Evolutionary conservation across 2,888 invertebrate species (phyloP), one percentile per base, ranked within the genome.

Genomic region (Mythimna ferrago): DNA sequence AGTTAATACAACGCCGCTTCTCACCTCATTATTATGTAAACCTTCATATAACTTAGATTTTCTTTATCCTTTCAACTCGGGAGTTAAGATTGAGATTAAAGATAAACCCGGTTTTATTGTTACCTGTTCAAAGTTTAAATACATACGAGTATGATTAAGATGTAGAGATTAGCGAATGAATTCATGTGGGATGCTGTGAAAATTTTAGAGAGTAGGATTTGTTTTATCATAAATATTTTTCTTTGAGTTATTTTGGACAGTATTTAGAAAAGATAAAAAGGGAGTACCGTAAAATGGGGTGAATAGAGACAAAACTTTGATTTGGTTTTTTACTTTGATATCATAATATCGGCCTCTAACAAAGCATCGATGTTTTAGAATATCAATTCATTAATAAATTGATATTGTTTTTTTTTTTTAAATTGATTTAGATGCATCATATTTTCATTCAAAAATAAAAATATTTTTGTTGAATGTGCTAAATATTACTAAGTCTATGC

Each of bases 101-200:
- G 84, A 84, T 82, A 71, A 74, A 62, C 66, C 62, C 6, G 41
- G 54, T 41, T 62, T 32, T 69, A 61, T 79, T 72, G 76, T 68
- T 72, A 71, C 62, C 66, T 68, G 65, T 61, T 85, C 54, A 78
- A 85, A 83, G 71, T 77, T 85, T 85, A 75, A 84, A 83, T 71
- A 78, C n/a, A 60, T 76, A 48, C 48, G 48, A 48, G 48, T 48
- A 48, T 70, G 64, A 83, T 84, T 78, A 70, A 57, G 86, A 77
- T 81, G 66, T 73, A 16, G n/a, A 71, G 61, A 81, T 84, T 68
- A 71, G 10, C 67, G 32, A 9, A 19, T n/a, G 9, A 44, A 38
- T 73, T 35, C 19, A 35, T 64, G 60, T 73, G 58, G 70, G 67
- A 57, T 48, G 32, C 48, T 54, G 54, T 5, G 58, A 14, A 32